Conservation (phyloP, 2,797 vertebrate species). For the Austrolebias charrua region DNA sequence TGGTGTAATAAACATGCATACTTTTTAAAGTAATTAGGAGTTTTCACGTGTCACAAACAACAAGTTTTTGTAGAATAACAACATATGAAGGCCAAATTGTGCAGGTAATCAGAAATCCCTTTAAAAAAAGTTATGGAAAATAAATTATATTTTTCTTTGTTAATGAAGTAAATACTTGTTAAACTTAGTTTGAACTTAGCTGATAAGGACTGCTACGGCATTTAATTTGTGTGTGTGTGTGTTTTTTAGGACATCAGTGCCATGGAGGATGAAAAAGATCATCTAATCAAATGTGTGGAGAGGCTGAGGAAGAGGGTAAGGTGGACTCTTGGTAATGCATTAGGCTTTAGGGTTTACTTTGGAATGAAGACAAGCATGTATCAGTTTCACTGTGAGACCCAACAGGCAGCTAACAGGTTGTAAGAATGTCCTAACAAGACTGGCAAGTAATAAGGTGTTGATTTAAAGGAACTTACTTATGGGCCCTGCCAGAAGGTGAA, state of each 20-base stretch:
- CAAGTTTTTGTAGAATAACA: too few species aligned
- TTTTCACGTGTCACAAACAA: too few species aligned
- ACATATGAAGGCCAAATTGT: too few species aligned
- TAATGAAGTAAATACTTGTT: not conserved
- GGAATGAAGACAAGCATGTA: constrained; percentile 83
- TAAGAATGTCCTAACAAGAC: constrained; percentile 37
- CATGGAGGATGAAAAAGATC: constrained; percentile 99
- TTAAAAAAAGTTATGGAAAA: not conserved
- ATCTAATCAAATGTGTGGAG: constrained; percentile 94
- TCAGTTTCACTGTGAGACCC: constrained; percentile 63
- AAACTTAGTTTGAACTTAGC: not conserved
- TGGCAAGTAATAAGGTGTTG: constrained; percentile 57
- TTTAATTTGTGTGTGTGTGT: not conserved
- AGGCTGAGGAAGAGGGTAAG: constrained; percentile 94
- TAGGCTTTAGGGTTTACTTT: constrained; percentile 60
- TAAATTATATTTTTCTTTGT: not conserved
- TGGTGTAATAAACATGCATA: too few species aligned
- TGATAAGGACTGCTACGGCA: not conserved
- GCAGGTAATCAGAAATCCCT: too few species aligned
- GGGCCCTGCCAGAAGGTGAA: constrained; percentile 57
- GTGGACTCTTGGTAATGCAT: constrained; percentile 48
- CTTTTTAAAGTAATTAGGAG: too few species aligned
- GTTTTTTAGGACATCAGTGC: constrained; percentile 91
- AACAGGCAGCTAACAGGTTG: constrained; percentile 67
- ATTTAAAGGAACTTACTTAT: constrained; percentile 48